Conservation (phyloP, 1,140 invertebrate genomes). For the Varroa destructor region DNA sequence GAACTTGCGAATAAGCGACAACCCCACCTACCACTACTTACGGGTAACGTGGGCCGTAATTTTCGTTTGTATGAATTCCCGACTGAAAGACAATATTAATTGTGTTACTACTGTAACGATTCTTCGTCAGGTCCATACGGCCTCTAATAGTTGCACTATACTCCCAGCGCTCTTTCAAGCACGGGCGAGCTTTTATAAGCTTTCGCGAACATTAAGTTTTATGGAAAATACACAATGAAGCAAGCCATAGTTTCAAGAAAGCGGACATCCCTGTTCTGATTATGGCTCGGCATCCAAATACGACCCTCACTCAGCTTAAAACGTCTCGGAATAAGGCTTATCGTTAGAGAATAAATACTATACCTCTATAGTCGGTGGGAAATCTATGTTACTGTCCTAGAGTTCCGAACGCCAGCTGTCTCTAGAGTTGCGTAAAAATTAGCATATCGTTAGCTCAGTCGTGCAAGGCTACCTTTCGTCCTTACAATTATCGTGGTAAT, state of each 20-base stretch:
- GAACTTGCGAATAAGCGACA: background rate
- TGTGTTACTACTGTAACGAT: background rate
- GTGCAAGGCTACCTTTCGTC: constrained; percentile 58
- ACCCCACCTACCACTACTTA: background rate
- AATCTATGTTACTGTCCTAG: constrained; percentile 68
- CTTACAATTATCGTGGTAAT: too few relatives aligned
- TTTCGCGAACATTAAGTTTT: background rate
- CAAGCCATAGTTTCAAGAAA: background rate
- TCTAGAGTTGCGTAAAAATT: constrained; percentile 50
- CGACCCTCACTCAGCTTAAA: background rate
- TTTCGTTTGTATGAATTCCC: background rate
- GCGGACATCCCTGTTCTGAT: background rate
- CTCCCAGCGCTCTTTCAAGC: background rate
- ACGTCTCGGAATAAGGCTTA: constrained; percentile 57
- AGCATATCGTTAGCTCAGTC: constrained; percentile 79
- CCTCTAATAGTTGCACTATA: background rate
- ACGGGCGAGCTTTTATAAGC: background rate
- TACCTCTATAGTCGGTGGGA: constrained; percentile 54
- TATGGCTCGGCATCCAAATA: background rate
- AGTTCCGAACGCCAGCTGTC: constrained; percentile 68
- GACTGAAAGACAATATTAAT: background rate
- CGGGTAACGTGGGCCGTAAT: background rate
- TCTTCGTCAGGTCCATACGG: background rate
- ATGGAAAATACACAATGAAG: background rate
- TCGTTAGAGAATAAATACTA: constrained; percentile 71